These are phyloP conservation scores for Agapornis canus DNA, from an alignment of 2,797 vertebrate genomes.

Conservation along the genomic window DNA sequence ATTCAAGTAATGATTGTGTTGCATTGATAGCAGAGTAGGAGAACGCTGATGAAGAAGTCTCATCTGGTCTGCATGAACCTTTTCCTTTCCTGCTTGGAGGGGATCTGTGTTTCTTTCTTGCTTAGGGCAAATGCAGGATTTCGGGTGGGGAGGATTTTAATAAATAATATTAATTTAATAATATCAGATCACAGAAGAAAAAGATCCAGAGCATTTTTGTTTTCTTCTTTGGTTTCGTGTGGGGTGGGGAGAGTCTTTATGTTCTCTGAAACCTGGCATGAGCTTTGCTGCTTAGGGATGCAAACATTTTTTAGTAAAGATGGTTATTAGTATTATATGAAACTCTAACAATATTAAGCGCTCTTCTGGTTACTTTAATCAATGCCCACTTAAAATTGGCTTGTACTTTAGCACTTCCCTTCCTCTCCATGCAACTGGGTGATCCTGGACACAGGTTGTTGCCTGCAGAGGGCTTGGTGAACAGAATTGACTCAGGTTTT, in stretches of 20 bases:
- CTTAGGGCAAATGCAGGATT: background rate
- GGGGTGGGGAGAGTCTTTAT: background rate
- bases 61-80: background rate
- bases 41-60: background rate
- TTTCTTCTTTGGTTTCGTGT: background rate
- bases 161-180: background rate
- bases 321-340: conserved; percentile 22
- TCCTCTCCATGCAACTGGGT: background rate
- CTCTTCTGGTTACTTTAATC: conserved; percentile 51
- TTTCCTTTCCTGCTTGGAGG: background rate
- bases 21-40: background rate
- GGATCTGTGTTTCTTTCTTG: background rate
- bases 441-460: background rate
- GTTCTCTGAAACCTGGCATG: background rate
- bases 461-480: conserved; percentile 16
- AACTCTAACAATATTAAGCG: conserved; percentile 11
- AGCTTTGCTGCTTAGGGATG: background rate
- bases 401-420: conserved; percentile 49
- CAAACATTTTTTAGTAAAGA: conserved; percentile 17
- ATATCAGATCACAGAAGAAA: background rate
- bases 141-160: background rate
- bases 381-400: conserved; percentile 49
- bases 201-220: background rate
- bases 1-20: background rate
- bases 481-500: background rate